Percentiles rank a stretch among this genome's conserved stretches.
These are phyloP conservation scores for Pteronotus mesoamericanus DNA, from an alignment of 2,797 vertebrate species.

Conservation along the genomic window DNA sequence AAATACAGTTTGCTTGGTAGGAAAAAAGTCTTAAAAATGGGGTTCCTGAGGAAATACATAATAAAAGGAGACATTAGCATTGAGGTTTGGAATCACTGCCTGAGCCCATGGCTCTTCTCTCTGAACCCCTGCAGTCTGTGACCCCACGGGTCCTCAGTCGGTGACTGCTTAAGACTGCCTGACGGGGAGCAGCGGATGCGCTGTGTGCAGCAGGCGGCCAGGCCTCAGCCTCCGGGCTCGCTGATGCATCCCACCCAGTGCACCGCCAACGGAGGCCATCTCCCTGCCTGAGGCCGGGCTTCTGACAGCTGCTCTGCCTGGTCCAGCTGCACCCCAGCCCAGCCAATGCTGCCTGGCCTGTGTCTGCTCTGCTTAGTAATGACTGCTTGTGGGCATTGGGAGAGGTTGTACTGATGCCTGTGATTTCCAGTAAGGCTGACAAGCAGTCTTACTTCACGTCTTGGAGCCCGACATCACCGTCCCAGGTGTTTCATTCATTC, in stretches of 20 bases:
- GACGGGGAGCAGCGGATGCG: background rate
- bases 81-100: background rate
- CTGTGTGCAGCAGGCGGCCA: fast-evolving
- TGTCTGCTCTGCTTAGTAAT: background rate
- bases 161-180: background rate
- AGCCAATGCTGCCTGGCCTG: background rate
- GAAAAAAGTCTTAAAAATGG: background rate
- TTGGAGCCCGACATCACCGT: too few relatives aligned
- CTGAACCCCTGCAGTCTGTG: background rate
- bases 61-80: background rate
- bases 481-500: background rate
- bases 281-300: background rate
- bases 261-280: fast-evolving
- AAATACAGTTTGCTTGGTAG: background rate
- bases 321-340: background rate
- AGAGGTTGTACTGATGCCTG: background rate
- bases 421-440: background rate
- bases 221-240: background rate
- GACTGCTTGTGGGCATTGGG: background rate
- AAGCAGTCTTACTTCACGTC: fast-evolving
- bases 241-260: background rate
- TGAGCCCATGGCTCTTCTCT: background rate
- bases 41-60: background rate
- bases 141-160: fast-evolving
- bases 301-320: too few relatives aligned